A percentile compares a stretch with the other conserved stretches of the same genome.
These are phyloP conservation scores for Drosophila lacteicornis DNA, from an alignment of 1,140 invertebrate species.

Conservation along the genomic window DNA sequence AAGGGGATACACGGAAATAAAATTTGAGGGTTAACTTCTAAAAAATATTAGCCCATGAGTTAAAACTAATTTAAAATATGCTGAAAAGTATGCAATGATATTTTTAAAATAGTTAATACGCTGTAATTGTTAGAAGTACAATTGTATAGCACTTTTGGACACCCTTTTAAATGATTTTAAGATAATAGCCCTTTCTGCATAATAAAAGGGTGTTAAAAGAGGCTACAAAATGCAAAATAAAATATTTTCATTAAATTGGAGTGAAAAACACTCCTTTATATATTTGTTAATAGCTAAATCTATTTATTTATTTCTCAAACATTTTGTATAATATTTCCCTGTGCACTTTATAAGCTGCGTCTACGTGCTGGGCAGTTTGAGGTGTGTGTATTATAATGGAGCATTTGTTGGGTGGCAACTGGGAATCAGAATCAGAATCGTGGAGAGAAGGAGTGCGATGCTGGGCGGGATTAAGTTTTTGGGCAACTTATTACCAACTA, in stretches of 20 bases:
- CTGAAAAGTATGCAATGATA: background rate
- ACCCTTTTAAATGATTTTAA: no score
- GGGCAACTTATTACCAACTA: conserved; percentile 75
- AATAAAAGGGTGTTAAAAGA: no score
- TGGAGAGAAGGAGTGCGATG: background rate
- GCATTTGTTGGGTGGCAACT: conserved; percentile 34
- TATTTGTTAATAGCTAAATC: no score
- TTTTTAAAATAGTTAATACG: no score
- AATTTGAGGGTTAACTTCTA: no score
- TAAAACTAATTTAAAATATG: background rate
- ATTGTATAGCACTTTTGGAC: no score
- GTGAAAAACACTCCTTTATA: no score
- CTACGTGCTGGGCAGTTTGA: conserved; percentile 38
- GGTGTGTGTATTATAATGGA: conserved; percentile 60
- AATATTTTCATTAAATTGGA: no score
- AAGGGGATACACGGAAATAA: background rate
- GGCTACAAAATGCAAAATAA: no score
- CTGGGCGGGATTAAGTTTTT: conserved; percentile 74
- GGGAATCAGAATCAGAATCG: conserved; percentile 2
- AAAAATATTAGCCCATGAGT: background rate
- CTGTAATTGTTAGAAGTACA: no score
- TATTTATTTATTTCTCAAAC: background rate
- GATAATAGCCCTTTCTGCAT: no score
- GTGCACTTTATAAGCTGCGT: conserved; percentile 2
- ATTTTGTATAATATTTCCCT: background rate